Evolutionary conservation across 2,888 invertebrate genomes (phyloP), one percentile per base, ranked within the genome.

Genomic region (Epicampocera succincta): DNA sequence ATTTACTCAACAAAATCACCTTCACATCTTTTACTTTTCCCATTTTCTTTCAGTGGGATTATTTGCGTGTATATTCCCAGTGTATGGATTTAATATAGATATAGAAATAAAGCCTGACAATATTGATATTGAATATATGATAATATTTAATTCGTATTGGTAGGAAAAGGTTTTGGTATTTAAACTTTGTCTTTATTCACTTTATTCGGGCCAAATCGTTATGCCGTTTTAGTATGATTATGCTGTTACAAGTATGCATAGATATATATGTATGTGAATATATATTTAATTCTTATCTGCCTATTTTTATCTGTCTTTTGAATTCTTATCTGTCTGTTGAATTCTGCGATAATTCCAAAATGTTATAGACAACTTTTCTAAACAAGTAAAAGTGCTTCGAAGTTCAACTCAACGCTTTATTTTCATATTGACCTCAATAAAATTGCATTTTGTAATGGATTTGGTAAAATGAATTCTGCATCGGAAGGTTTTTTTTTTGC

Each of bases 1-100:
- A 82, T 73, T 78, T 74, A 65, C 81, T 74, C 19, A 73, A 58
- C 25, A 50, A 65, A 78, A 82, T 78, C 74, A 74, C 73, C 78
- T 63, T 50, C 19, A 74, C 42, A 54, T 74, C 29, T 58, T 52
- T 69, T 58, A 15, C 33, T 44, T 52, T 38, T 58, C 61, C 46
- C 72, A 40, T 15, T 42, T 63, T 68, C 25, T 19, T 29, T 61
- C 54, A 50, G 19, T 46, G 13, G 54, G 79, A 61, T 54, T 68
- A 61, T 61, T 19, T 61, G 44, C 15, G 61, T 46, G 66, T 66
- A 44, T 12, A 19, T 50, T 11, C 19, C 40, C 48, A 79, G 61
- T 56, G 12, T 61, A 25, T 66, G 50, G 50, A 78, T 44, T 78
- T 58, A 21, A n/a, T n/a, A n/a, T n/a, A n/a, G n/a, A n/a, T n/a